These are phyloP conservation scores for Columba guinea DNA, from an alignment of 2,797 vertebrate species.

Conservation along the genomic window DNA sequence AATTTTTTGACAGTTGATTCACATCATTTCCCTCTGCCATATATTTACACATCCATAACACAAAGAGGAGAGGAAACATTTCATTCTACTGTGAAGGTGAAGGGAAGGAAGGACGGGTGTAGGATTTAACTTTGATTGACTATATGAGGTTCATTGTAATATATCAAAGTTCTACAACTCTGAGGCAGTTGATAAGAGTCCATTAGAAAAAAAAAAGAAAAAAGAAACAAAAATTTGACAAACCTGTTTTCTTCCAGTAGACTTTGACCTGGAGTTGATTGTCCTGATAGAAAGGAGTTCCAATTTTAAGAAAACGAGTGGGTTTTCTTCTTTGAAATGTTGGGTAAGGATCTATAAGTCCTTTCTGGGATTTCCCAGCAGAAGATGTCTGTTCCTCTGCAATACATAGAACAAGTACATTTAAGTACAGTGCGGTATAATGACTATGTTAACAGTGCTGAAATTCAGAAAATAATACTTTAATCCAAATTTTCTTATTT, in stretches of 20 bases:
- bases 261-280: constrained; percentile 91
- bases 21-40: not conserved
- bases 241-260: constrained; percentile 96
- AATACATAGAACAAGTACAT: constrained; percentile 32
- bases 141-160: not conserved
- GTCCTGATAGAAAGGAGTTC: constrained; percentile 91
- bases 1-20: not conserved
- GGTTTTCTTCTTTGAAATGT: constrained; percentile 79
- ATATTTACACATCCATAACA: not conserved
- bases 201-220: not conserved
- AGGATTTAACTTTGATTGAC: not conserved
- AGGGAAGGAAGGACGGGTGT: not conserved
- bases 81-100: not conserved
- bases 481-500: not conserved
- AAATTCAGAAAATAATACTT: not conserved
- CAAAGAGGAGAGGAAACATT: not conserved
- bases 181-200: not conserved
- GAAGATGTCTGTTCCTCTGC: constrained; percentile 70
- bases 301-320: constrained; percentile 85
- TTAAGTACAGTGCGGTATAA: not conserved
- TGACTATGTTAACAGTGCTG: not conserved
- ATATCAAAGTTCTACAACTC: not conserved
- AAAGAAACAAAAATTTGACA: not conserved
- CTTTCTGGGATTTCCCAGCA: constrained; percentile 62
- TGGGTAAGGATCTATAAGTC: constrained; percentile 49